Percentiles rank a stretch among this genome's conserved stretches.
Conservation (phyloP, 2,797 vertebrate genomes). For the Tokudaia tokunoshimensis region DNA sequence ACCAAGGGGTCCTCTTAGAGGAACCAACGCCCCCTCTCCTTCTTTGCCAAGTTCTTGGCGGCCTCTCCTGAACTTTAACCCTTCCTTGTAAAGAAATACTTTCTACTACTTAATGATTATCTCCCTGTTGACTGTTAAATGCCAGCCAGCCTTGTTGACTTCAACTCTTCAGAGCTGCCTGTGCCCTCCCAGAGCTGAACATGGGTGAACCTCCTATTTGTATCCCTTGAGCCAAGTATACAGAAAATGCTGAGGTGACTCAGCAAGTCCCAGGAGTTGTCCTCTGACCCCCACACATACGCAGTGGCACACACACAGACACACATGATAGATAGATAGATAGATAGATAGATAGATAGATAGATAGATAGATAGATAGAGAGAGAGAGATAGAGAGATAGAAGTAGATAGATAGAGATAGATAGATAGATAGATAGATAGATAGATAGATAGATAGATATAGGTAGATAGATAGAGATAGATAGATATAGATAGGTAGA, state of each 20-base stretch:
- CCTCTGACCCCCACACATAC: background rate
- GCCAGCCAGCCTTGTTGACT: background rate
- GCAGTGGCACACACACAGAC: too few relatives aligned
- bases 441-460: background rate
- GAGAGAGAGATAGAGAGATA: too few relatives aligned
- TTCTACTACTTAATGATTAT: conserved; percentile 2
- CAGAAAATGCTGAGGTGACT: background rate
- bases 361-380: too few relatives aligned
- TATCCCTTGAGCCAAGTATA: background rate
- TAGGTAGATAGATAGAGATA: background rate
- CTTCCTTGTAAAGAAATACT: background rate
- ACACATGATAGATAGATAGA: too few relatives aligned
- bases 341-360: too few relatives aligned
- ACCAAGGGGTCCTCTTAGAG: background rate
- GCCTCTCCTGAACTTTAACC: background rate
- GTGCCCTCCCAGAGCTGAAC: background rate
- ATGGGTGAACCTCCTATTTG: background rate
- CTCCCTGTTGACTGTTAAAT: background rate
- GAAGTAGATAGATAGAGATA: too few relatives aligned
- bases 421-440: background rate
- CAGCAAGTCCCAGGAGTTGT: background rate
- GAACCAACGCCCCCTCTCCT: background rate
- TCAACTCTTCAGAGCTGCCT: background rate
- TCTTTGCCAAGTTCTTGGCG: background rate
- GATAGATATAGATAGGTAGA: background rate